Conservation (phyloP, 2,113 vertebrate species). For the Hippocampus guttulatus region DNA sequence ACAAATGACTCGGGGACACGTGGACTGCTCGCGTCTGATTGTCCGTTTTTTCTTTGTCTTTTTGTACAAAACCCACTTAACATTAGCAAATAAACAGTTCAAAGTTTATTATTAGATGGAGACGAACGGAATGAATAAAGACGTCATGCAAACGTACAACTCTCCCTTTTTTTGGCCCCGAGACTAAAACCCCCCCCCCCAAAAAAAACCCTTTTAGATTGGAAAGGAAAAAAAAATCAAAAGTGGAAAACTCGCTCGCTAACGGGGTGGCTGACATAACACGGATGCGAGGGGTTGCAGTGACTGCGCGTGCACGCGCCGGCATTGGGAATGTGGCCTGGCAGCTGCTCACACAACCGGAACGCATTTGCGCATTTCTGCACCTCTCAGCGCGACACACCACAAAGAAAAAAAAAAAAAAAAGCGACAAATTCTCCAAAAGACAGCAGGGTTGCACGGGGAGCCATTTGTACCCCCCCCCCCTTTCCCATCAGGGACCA, state of each 20-base stretch:
- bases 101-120: slow-evolving; percentile 82
- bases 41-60: slow-evolving; percentile 76
- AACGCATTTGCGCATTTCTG: neutral
- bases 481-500: neutral
- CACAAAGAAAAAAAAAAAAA: neutral
- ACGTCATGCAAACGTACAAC: slow-evolving; percentile 45
- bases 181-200: neutral
- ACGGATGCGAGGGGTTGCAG: too few species aligned
- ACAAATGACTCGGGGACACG: slow-evolving; percentile 65
- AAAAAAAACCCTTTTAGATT: neutral
- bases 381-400: neutral
- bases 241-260: too few species aligned
- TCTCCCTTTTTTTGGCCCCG: neutral
- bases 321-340: neutral
- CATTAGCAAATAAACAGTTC: slow-evolving; percentile 76
- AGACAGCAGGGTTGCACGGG: neutral
- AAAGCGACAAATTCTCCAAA: neutral
- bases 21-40: slow-evolving; percentile 72
- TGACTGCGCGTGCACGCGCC: neutral
- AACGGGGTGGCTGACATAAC: too few species aligned
- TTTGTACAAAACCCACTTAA: slow-evolving; percentile 79
- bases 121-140: slow-evolving; percentile 76
- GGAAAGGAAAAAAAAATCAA: neutral
- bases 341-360: neutral
- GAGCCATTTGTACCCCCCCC: too few species aligned